Base-by-base conservation (phyloP, 1,140 invertebrate genomes). In the Himalopsyche phryganea region DNA sequence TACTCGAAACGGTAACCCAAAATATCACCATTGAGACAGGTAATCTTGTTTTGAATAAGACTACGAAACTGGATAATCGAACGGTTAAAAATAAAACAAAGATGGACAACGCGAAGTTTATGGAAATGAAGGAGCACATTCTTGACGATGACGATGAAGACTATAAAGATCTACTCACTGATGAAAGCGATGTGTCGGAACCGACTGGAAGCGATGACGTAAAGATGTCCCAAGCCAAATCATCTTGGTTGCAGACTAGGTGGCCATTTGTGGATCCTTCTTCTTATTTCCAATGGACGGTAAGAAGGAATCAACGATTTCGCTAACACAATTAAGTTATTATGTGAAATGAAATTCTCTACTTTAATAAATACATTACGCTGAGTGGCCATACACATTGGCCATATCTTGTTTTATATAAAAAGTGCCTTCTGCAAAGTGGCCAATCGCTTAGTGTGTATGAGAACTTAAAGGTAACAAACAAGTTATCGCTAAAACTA, bases 231-330 rank as follows among this genome's bases (percentile, higher is more conserved):
- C 74, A 76, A 52, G 66, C 75, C 10, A 70, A 67, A 13, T 71
- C 71, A 3, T 68, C 62, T 10, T 64, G 61, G 61, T 41, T 64
- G 28, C 61, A 64, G 42, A 64, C 41, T 7, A 40, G 70, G 15
- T 85, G 83, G 83, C 80, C 83, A 35, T 85, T 83, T 65, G 76
- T 80, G 38, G 81, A 84, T 68, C 75, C 80, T n/a, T 81, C 82
- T 3, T 80, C 82, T 23, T 81, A 82, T 65, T 81, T 83, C 63
- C 82, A 82, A 68, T 85, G 82, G 83, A 80, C 80, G 69, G 83
- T 85, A 67, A 80, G 80, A 67, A 10, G 36, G n/a, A 7, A n/a
- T n/a, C n/a, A n/a, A n/a, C n/a, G n/a, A n/a, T n/a, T n/a, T n/a
- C n/a, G n/a, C n/a, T n/a, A n/a, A n/a, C n/a, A n/a, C n/a, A n/a